Percentiles rank a stretch among this genome's conserved stretches.
Evolutionary conservation across 2,888 invertebrate species (phyloP).

Genomic region (Mesochorus sp.): DNA sequence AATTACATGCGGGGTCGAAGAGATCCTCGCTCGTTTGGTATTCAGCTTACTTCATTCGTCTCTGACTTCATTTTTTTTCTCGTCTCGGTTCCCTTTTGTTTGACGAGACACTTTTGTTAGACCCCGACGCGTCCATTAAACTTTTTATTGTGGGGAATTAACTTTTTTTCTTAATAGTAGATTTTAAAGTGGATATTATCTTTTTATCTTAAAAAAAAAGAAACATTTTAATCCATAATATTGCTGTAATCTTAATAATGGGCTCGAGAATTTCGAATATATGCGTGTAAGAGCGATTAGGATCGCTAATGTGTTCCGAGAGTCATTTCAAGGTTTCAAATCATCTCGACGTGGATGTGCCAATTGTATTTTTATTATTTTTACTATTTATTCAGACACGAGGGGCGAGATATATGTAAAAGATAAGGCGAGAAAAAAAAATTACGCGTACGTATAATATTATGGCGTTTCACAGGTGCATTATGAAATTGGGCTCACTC

Average conservation of each 20-base stretch:
- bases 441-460: no score
- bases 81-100: slow-evolving; percentile 18
- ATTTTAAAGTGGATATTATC: no score
- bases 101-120: neutral
- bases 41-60: slow-evolving; percentile 64
- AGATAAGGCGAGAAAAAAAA: neutral
- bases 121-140: neutral
- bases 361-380: neutral
- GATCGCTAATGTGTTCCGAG: neutral
- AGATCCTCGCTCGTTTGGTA: slow-evolving; percentile 70
- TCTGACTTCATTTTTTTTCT: neutral
- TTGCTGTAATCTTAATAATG: slow-evolving; percentile 21
- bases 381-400: slow-evolving; percentile 5
- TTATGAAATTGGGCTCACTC: neutral
- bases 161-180: no score
- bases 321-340: slow-evolving; percentile 22
- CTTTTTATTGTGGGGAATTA: neutral
- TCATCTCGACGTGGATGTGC: neutral
- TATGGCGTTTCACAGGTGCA: neutral
- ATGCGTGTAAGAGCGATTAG: neutral
- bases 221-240: neutral
- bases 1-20: slow-evolving; percentile 73
- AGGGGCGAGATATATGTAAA: neutral
- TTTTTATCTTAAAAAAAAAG: neutral
- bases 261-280: slow-evolving; percentile 15